phyloP scores from a whole-genome alignment of 2,113 vertebrate genomes.

The Vulpes vulpes region DNA sequence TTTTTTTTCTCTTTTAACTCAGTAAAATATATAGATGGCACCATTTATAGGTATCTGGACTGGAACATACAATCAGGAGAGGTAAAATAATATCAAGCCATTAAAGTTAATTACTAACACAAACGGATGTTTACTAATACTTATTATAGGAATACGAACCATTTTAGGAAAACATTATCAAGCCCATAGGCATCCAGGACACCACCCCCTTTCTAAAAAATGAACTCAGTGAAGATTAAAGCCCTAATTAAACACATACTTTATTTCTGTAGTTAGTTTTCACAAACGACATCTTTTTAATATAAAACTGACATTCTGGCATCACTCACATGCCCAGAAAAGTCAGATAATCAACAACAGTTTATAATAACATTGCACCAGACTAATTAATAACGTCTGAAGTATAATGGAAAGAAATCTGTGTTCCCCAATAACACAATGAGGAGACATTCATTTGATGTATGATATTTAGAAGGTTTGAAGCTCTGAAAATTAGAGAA shows the following conservation, averaged over 20 bases:
- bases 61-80: conserved; percentile 80
- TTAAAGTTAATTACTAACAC: conserved; percentile 85
- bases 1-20: conserved; percentile 42
- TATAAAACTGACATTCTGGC: conserved; percentile 87
- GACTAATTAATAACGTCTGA: conserved; percentile 83
- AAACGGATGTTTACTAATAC: conserved; percentile 86
- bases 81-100: conserved; percentile 83
- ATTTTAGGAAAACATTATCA: conserved; percentile 87
- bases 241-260: conserved; percentile 89
- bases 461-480: background rate
- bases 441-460: conserved; percentile 57
- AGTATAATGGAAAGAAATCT: conserved; percentile 72
- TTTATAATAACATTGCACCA: conserved; percentile 83
- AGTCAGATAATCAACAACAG: conserved; percentile 87
- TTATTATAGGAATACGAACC: conserved; percentile 79
- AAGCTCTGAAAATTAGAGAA: conserved; percentile 10
- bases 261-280: conserved; percentile 89
- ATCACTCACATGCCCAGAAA: conserved; percentile 85
- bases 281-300: conserved; percentile 88
- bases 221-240: conserved; percentile 87
- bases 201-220: conserved; percentile 71
- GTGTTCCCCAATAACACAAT: conserved; percentile 22
- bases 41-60: conserved; percentile 79
- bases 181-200: conserved; percentile 81
- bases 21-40: background rate